Evolutionary conservation across 2,797 vertebrate species (phyloP), one percentile per base, ranked within the genome.

Genomic region (Tokudaia muenninki): DNA sequence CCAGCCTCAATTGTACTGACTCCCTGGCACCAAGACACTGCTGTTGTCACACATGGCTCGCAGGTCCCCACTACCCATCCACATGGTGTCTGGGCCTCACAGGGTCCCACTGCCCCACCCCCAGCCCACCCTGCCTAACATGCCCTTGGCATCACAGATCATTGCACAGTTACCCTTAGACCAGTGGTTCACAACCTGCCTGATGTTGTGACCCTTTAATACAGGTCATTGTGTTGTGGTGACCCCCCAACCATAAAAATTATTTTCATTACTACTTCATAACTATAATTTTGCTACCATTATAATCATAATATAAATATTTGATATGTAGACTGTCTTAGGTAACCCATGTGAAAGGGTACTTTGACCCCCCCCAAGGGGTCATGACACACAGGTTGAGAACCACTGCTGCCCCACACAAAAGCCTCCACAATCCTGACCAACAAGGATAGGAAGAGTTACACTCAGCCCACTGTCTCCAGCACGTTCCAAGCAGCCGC

Each of bases 101-200:
- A 78, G 31, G 55, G 65, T 14, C 37, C 44, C 44, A 1, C 37
- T 0, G 17, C 0, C 0, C 57, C 72, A 22, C 50, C n/a, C 1
- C 24, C 41, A 52, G 22, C 59, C 61, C 24, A 55, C 16, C 86
- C 75, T 63, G 3, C 6, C 41, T 1, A 1, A 29, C n/a, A 9
- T 4, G 2, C 0, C 0, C 2, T 21, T 12, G 22, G 52, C 34
- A 2, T 47, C 3, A 1, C 37, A 3, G 52, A 17, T 26, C 3
- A 24, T 52, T 7, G 57, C 7, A 1, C 22, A 2, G 21, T 3
- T 0, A 14, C 0, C 3, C 41, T 1, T 2, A 44, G 67, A 88
- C 65, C 74, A 77, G 10, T 47, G 12, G 13, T 6, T 77, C 13
- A 14, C 44, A 77, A 77, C 75, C 41, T 77, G 29, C 41, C 75